Base-by-base conservation (phyloP, 2,888 invertebrate species). In the Ennomos fuscantarius region DNA sequence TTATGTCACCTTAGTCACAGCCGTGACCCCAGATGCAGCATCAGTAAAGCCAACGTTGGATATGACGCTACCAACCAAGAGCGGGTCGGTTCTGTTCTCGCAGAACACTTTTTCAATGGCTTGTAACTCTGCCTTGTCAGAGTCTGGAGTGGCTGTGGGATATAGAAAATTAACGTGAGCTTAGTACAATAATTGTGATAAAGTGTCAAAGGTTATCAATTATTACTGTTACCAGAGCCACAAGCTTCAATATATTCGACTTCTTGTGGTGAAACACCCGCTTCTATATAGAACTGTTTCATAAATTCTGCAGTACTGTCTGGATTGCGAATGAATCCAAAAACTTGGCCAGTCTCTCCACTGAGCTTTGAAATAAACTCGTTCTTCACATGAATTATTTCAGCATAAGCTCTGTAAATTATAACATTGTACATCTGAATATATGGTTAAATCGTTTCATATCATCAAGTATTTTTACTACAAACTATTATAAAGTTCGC, bases 221-320 rank as follows among this genome's bases (percentile, higher is more conserved):
- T 24, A 6, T 6, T 24, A 6, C 24, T 24, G 2, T 24, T 24
- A 89, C 96, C 96, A 61, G 95, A 95, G 59, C 96, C 96, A 72
- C 97, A 97, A 35, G 97, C 97, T 87, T 98, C 98, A 2, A 98
- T 93, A 77, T 95, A 98, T 62, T 94, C 94, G 8, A 98, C 93
- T 0, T 89, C 85, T 8, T 86, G 78, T 0, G 97, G 96, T 46
- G 94, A 89, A 9, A 98, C 76, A 31, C 93, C 86, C 12, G 95
- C 94, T 74, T 95, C 93, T 6, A 90, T 70, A 65, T 95, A 95
- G 63, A 95, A 93, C 36, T 93, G 91, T 2, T 84, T 82, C 0
- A 95, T 69, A 8, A 95, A 86, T 12, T 83, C 73, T 10, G 85
- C 84, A 59, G 93, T 92, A 12, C 82, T 74, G 12, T 76, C 69